Base-by-base conservation (phyloP, 2,797 vertebrate species). In the Fistularia tabacaria region DNA sequence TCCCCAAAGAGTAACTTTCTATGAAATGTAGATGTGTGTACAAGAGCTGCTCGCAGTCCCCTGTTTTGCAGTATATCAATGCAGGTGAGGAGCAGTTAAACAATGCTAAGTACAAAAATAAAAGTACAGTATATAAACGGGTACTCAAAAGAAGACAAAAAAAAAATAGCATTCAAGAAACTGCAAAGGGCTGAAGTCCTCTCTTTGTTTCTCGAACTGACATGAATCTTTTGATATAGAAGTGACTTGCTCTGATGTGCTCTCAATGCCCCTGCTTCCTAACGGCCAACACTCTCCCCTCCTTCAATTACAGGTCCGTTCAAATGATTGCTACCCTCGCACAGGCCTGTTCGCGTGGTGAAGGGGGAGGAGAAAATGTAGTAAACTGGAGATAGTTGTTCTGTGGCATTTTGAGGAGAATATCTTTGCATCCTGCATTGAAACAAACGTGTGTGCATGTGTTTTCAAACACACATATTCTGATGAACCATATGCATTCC, bases 271-370 rank as follows among this genome's bases (percentile, higher is more conserved):
- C 66, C 62, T 74, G 56, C 61, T 74, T 67, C 52, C 57, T 65
- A 62, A 76, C 59, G 59, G 64, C 66, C 53, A 36, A 79, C 74
- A 69, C 64, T 70, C 69, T 70, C 51, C 58, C 47, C 77, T 79
- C 57, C 82, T 85, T 87, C 78, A 87, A 87, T 87, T 88, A 84
- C 49, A 6, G 62, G 50, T 65, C 68, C 59, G 83, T 85, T 78
- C 80, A 59, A 67, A 6, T 45, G 68, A 71, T n/a, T 7, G 3
- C 66, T 46, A 57, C 66, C 67, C 53, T 64, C 56, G 59, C 51
- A 59, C 64, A 74, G 73, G 66, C 69, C 74, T 56, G 68, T 25
- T 25, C 74, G 74, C 82, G 63, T 55, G 63, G 63, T 49, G 51
- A 57, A 40, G 62, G 54, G 59, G 59, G 25, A 38, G 46, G 37